Base-by-base conservation (phyloP, 2,113 vertebrate genomes). In the Bucco capensis region DNA sequence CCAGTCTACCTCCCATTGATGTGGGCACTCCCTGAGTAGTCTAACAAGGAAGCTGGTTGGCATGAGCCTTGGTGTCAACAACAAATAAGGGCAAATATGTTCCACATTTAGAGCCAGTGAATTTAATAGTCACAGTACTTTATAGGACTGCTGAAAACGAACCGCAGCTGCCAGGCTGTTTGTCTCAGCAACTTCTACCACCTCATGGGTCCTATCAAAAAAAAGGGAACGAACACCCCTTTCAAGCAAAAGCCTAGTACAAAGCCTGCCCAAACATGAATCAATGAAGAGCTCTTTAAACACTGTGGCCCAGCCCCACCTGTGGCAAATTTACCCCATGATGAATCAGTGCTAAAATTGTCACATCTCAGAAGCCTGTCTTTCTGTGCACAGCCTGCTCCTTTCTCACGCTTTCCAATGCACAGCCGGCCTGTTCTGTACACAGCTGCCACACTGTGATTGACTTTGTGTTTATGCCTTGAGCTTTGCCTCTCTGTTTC, bases 401-500 rank as follows among this genome's bases (percentile, higher is more conserved):
- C 84, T 90, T 93, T 93, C 93, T 89, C 91, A 91, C 19, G 28
- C 94, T 91, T 92, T 84, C 84, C 71, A 87, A 87, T 10, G 35
- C 81, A 61, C 84, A 93, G 84, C 89, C 73, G 9, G 91, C 86
- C 70, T 33, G 3, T 81, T 94, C 88, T 86, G 80, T 74, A 67
- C 89, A 57, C 91, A 90, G 91, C 92, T 96, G 92, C 80, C 81
- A 61, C 2, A 7, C 89, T 90, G 83, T 72, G 83, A 86, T 89
- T 84, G 79, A 53, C 89, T 94, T 91, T 89, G 94, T 84, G 89
- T 92, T 93, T 91, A 82, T 76, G 95, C 93, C 87, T 92, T 69
- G 33, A 93, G 89, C 89, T 86, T 93, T 86, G 89, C 86, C 81
- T 92, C 90, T 58, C 77, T 64, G 61, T 94, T 92, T 78, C 76